Percentiles rank a stretch among this genome's conserved stretches.
Evolutionary conservation across 1,140 invertebrate species (phyloP).

Genomic region (Dreissena polymorpha): DNA sequence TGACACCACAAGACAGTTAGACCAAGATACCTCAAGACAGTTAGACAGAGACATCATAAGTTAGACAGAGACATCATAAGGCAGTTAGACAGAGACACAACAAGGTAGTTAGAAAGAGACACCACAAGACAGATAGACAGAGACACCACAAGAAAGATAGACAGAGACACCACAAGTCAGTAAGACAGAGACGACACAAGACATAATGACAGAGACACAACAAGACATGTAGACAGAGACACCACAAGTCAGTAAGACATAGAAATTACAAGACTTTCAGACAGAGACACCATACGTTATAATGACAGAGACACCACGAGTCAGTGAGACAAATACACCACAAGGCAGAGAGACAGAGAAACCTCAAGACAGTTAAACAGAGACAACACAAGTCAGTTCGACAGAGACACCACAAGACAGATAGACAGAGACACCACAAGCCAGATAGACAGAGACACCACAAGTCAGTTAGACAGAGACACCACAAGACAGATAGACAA

Average conservation of each 20-base stretch:
- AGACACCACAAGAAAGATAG: not conserved
- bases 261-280: no score
- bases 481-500: not conserved
- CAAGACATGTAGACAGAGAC: no score
- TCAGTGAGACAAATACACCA: no score
- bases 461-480: not conserved
- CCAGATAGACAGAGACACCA: not conserved
- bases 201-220: no score
- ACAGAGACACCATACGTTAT: no score
- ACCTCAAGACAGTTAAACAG: not conserved
- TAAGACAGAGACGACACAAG: not conserved
- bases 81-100: not conserved
- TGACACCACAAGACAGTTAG: not conserved
- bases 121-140: not conserved
- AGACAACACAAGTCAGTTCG: not conserved
- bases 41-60: not conserved
- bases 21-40: not conserved
- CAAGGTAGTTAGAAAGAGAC: not conserved
- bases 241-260: no score
- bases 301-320: no score
- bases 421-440: not conserved
- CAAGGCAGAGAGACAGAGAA: no score
- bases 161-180: not conserved
- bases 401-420: constrained; percentile 54
- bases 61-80: not conserved